A percentile compares a stretch with the other conserved stretches of the same genome.
These are phyloP conservation scores for Spinus pinus DNA, from an alignment of 2,797 vertebrate species.

Conservation along the genomic window DNA sequence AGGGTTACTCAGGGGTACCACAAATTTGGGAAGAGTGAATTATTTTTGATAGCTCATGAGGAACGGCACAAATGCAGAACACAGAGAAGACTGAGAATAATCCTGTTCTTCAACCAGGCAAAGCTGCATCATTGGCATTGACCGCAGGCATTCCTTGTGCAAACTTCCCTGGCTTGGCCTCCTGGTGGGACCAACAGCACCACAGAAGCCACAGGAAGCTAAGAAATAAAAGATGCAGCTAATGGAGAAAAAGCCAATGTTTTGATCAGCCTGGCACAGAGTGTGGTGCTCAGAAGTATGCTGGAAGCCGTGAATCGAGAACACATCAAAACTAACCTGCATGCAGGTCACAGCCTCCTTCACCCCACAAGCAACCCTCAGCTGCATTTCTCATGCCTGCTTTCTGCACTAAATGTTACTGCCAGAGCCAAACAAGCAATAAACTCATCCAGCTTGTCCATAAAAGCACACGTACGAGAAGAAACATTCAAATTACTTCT, in stretches of 20 bases:
- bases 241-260: neutral
- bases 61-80: accelerated
- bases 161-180: neutral
- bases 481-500: neutral
- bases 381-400: neutral
- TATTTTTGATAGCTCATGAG: neutral
- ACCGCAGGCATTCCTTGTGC: neutral
- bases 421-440: neutral
- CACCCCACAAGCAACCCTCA: accelerated
- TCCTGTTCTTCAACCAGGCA: neutral
- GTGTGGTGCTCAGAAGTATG: neutral
- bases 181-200: neutral
- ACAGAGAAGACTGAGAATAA: neutral
- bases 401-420: neutral
- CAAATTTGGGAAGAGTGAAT: neutral
- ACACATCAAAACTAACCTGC: neutral
- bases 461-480: neutral
- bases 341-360: neutral
- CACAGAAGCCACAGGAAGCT: neutral
- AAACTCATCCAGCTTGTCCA: neutral
- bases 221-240: neutral
- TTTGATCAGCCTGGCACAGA: neutral
- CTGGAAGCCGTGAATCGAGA: neutral
- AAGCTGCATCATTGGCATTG: neutral
- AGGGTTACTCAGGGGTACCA: neutral